Conservation (phyloP, 2,888 invertebrate genomes). For the Ectemnius continuus region DNA sequence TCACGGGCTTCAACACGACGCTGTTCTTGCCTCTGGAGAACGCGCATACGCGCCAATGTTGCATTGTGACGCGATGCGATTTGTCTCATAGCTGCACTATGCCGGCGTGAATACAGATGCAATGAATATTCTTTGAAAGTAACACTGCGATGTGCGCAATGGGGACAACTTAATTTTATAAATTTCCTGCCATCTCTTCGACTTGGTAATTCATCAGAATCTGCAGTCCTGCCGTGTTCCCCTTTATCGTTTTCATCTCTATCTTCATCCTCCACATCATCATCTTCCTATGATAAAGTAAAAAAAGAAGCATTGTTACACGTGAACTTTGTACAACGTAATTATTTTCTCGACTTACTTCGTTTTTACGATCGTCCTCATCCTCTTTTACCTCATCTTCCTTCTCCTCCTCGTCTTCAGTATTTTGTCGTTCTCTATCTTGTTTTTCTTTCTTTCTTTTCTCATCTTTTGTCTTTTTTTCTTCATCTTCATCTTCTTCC, state of each 20-base stretch:
- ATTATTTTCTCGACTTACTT: conserved; percentile 50
- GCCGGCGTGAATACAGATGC: conserved; percentile 86
- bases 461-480: conserved; percentile 70
- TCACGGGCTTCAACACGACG: conserved; percentile 86
- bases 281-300: conserved; percentile 53
- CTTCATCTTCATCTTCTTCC: conserved; percentile 71
- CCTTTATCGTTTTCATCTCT: conserved; percentile 73
- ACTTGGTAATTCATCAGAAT: conserved; percentile 74
- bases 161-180: conserved; percentile 87
- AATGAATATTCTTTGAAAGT: conserved; percentile 88
- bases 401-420: conserved; percentile 80
- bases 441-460: conserved; percentile 77
- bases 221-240: conserved; percentile 70
- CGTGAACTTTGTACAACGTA: not conserved
- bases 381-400: conserved; percentile 68
- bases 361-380: conserved; percentile 65
- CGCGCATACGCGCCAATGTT: conserved; percentile 87
- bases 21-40: conserved; percentile 89
- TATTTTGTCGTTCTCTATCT: conserved; percentile 80
- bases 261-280: conserved; percentile 72
- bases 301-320: not conserved
- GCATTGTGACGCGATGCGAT: conserved; percentile 87
- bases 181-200: conserved; percentile 79
- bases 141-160: conserved; percentile 86
- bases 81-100: conserved; percentile 86